Percentiles rank a stretch among this genome's conserved stretches.
phyloP scores from a whole-genome alignment of 2,888 invertebrate genomes.

The Rosalia funebris region DNA sequence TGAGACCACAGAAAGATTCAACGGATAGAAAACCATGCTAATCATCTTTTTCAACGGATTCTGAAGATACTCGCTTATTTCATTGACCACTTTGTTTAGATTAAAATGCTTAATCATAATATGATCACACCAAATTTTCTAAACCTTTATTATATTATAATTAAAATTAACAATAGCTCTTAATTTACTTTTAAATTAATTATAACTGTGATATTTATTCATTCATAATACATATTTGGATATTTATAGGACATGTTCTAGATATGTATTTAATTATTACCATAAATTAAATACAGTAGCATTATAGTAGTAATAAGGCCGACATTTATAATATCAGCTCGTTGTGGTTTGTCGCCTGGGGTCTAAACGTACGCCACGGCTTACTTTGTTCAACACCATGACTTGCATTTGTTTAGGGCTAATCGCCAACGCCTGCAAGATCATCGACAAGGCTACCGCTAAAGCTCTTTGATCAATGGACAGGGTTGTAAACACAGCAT shows the following conservation, averaged over 20 bases:
- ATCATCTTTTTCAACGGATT: too few species aligned
- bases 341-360: constrained; percentile 49
- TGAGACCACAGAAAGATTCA: too few species aligned
- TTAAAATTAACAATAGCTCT: constrained; percentile 27
- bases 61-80: too few species aligned
- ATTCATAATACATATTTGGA: constrained; percentile 24
- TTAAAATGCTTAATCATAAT: too few species aligned
- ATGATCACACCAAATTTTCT: too few species aligned
- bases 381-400: constrained; percentile 42
- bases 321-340: constrained; percentile 46
- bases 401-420: constrained; percentile 56
- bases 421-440: constrained; percentile 46
- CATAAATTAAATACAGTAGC: constrained; percentile 51
- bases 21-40: too few species aligned
- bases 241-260: constrained; percentile 31
- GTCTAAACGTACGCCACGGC: constrained; percentile 41
- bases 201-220: constrained; percentile 16
- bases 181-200: constrained; percentile 25
- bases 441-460: constrained; percentile 41
- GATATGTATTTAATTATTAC: constrained; percentile 46
- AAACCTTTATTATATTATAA: constrained; percentile 1
- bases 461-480: constrained; percentile 15
- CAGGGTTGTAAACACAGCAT: constrained; percentile 23
- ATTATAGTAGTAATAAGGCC: constrained; percentile 44
- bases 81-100: too few species aligned